Percentiles rank a stretch among this genome's conserved stretches.
Evolutionary conservation across 2,113 vertebrate genomes (phyloP).

Genomic region (Gavia stellata): DNA sequence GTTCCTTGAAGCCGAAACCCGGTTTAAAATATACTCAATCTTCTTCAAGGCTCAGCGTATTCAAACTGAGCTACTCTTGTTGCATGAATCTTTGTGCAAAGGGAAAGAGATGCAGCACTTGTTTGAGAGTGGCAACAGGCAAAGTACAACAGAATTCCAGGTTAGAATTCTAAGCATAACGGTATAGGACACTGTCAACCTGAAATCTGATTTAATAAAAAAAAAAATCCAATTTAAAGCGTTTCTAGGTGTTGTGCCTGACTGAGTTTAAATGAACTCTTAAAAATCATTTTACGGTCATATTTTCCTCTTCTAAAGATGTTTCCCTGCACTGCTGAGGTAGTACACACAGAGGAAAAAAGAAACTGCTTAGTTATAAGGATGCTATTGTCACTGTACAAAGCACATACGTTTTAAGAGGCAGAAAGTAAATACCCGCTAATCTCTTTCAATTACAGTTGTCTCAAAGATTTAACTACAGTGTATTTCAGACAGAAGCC

Average conservation of each 20-base stretch:
- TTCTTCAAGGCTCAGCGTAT: neutral
- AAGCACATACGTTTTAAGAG: neutral
- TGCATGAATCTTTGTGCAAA: neutral
- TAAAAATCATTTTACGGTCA: constrained; percentile 30
- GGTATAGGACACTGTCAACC: neutral
- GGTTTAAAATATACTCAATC: neutral
- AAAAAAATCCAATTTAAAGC: neutral
- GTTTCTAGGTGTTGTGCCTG: constrained; percentile 10
- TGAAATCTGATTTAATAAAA: constrained; percentile 7
- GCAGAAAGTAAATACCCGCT: neutral
- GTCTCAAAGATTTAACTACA: neutral
- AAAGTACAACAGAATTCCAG: neutral
- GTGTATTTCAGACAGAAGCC: neutral
- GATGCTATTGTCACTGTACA: neutral
- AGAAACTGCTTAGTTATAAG: neutral
- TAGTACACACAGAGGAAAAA: neutral
- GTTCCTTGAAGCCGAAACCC: neutral
- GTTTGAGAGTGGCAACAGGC: neutral
- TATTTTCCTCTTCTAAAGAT: neutral
- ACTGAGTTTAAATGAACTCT: constrained; percentile 15
- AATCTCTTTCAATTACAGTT: neutral
- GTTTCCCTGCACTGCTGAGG: neutral
- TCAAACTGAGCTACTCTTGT: neutral
- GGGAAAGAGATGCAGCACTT: neutral
- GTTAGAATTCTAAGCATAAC: neutral